A percentile compares a stretch with the other conserved stretches of the same genome.
Evolutionary conservation across 2,113 vertebrate genomes (phyloP).

Genomic region (Nipponia nippon): DNA sequence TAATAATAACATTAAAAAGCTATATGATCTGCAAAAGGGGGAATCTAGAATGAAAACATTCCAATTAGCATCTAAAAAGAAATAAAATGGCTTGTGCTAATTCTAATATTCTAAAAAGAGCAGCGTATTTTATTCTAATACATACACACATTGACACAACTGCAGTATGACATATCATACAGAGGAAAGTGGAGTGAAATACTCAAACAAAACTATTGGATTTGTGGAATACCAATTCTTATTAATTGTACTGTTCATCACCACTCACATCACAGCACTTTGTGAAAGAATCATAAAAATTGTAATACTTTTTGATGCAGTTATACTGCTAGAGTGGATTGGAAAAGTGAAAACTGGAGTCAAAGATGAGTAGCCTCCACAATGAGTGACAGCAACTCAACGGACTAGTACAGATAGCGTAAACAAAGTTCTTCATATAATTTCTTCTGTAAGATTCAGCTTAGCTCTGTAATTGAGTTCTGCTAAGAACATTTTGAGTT

Average conservation of each 20-base stretch:
- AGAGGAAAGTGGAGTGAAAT: background rate
- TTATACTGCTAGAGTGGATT: background rate
- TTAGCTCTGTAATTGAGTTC: background rate
- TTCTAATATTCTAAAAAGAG: background rate
- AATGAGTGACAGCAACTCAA: background rate
- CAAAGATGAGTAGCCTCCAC: background rate
- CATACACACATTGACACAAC: background rate
- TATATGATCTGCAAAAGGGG: background rate
- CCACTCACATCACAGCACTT: background rate
- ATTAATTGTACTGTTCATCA: background rate
- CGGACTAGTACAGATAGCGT: background rate
- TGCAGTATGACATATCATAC: background rate
- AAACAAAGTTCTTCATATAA: background rate
- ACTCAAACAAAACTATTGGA: background rate
- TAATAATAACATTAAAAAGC: background rate
- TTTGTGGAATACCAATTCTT: background rate
- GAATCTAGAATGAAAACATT: background rate
- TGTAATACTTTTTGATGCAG: background rate
- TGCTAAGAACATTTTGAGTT: background rate
- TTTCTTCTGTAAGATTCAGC: background rate
- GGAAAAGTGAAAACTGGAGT: background rate
- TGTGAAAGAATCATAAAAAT: background rate
- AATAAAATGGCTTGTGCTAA: background rate
- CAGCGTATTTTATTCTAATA: background rate
- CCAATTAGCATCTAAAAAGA: background rate